phyloP scores from a whole-genome alignment of 37 sponge, comb jelly and placozoan genomes.

The Petrosia ficiformis region DNA sequence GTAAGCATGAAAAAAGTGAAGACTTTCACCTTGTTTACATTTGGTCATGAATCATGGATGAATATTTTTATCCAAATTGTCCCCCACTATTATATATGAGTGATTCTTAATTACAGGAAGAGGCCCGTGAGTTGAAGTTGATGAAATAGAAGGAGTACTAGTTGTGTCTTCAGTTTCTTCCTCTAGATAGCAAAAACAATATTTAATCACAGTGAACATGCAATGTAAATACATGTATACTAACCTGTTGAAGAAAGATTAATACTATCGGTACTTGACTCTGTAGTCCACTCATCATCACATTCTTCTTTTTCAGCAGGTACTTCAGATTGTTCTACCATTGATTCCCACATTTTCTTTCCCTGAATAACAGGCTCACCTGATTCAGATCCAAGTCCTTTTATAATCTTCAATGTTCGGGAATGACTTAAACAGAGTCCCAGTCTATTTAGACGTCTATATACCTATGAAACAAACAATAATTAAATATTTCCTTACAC shows the following conservation, averaged over 20 bases:
- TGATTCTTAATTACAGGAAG: no score
- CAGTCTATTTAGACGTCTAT: constrained; percentile 13
- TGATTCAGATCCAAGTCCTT: constrained; percentile 5
- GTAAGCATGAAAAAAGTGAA: constrained; percentile 28
- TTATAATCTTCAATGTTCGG: not conserved
- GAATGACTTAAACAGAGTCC: constrained; percentile 1
- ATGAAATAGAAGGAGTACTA: not conserved
- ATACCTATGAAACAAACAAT: constrained; percentile 15
- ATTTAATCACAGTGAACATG: not conserved
- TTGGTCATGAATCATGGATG: no score
- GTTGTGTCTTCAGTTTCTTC: not conserved
- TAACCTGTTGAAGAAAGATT: not conserved
- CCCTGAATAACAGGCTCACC: not conserved
- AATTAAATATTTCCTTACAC: not conserved
- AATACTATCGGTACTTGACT: no score
- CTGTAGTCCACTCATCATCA: no score
- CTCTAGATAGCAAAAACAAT: not conserved
- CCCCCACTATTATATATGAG: constrained; percentile 36
- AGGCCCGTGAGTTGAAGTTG: not conserved
- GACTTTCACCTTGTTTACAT: constrained; percentile 6
- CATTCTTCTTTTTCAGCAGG: no score
- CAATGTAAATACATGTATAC: not conserved
- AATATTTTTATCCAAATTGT: constrained; percentile 35
- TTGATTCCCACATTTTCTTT: no score
- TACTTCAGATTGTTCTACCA: no score